Evolutionary conservation across 1,140 invertebrate genomes (phyloP).

Genomic region (Brachionus angularis): DNA sequence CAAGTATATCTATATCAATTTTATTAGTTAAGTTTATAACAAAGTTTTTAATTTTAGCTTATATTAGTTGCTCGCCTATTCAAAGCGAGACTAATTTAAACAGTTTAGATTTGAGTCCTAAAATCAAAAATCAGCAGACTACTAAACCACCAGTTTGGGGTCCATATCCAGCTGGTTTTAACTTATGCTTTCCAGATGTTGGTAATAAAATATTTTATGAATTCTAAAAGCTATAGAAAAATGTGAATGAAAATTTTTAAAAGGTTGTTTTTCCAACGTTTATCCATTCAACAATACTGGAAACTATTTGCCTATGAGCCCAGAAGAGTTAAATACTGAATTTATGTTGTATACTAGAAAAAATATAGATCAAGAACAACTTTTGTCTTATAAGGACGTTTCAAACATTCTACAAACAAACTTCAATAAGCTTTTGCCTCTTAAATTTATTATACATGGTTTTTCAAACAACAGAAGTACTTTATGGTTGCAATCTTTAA

Average conservation of each 20-base stretch:
- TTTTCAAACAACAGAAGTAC: conserved; percentile 79
- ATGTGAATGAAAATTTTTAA: too few species aligned
- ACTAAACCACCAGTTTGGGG: conserved; percentile 1
- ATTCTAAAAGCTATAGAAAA: background rate
- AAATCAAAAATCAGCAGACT: background rate
- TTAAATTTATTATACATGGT: conserved; percentile 84
- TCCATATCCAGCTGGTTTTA: background rate
- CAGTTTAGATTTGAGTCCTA: too few species aligned
- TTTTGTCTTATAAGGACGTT: background rate
- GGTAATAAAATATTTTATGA: conserved; percentile 20
- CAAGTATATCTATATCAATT: too few species aligned
- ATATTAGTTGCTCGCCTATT: too few species aligned
- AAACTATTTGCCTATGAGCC: conserved; percentile 46
- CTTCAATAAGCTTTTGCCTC: background rate
- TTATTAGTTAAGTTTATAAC: too few species aligned
- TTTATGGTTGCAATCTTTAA: background rate
- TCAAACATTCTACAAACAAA: background rate
- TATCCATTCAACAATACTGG: conserved; percentile 48
- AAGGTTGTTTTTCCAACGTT: conserved; percentile 48
- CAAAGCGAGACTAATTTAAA: too few species aligned
- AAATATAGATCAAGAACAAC: background rate
- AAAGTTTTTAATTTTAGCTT: too few species aligned
- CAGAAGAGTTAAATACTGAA: conserved; percentile 23
- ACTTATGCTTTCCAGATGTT: conserved; percentile 16
- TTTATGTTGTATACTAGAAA: conserved; percentile 30